These are phyloP conservation scores for Aphelenchoides besseyi DNA, from an alignment of 1,140 invertebrate species.

Conservation along the genomic window DNA sequence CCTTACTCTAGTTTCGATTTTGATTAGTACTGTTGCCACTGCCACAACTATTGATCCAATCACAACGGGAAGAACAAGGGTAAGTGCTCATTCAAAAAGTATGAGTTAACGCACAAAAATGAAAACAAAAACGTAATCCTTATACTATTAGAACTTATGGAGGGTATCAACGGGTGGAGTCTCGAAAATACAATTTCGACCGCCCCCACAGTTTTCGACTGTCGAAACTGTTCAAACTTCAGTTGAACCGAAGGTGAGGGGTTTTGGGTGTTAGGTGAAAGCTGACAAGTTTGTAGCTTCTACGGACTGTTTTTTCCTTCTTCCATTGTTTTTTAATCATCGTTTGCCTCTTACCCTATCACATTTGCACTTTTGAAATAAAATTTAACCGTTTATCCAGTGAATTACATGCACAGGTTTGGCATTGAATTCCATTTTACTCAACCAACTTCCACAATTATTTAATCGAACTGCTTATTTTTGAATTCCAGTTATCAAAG, in stretches of 20 bases:
- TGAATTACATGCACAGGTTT: background rate
- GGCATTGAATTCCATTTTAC: background rate
- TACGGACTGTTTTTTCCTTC: background rate
- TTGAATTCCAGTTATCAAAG: conserved; percentile 16
- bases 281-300: background rate
- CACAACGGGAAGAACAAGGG: background rate
- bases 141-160: conserved; percentile 5
- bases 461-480: background rate
- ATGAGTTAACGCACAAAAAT: no score
- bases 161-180: background rate
- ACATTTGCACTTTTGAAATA: background rate
- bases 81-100: no score
- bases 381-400: background rate
- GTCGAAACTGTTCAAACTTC: background rate
- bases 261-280: background rate
- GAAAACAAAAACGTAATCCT: no score
- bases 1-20: no score
- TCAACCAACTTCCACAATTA: background rate
- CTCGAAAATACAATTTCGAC: background rate
- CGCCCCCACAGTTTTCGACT: background rate
- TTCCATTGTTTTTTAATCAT: background rate
- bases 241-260: conserved; percentile 1
- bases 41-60: background rate
- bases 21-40: no score
- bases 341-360: background rate